Conservation (phyloP, 2,797 vertebrate species). For the Poecilia wingei region DNA sequence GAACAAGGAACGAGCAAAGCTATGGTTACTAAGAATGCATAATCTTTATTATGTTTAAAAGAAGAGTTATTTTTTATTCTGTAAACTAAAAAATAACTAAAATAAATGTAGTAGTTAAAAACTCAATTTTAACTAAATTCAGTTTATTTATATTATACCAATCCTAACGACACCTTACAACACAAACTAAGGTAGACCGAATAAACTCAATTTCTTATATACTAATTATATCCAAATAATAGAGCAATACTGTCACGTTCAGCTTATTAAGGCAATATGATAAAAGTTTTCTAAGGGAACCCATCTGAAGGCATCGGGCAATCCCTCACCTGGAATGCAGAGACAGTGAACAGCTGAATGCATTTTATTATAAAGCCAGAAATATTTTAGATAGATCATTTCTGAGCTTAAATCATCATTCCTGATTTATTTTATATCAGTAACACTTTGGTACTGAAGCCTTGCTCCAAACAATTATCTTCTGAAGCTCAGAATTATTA, state of each 20-base stretch:
- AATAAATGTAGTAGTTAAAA: background rate
- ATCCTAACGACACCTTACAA: background rate
- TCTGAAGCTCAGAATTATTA: background rate
- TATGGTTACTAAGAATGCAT: background rate
- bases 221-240: background rate
- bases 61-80: background rate
- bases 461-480: background rate
- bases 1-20: background rate
- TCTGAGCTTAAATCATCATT: background rate
- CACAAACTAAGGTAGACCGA: background rate
- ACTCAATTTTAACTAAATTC: background rate
- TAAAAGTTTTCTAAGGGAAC: background rate
- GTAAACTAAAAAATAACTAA: no score
- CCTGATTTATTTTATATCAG: background rate
- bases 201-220: background rate
- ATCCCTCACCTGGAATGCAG: background rate
- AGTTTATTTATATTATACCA: background rate
- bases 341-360: background rate
- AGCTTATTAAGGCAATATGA: background rate
- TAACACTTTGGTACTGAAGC: background rate
- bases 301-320: background rate
- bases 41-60: background rate
- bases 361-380: background rate
- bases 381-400: background rate
- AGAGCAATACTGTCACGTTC: background rate